Base-by-base conservation (phyloP, 2,113 vertebrate species). In the Vidua chalybeata region DNA sequence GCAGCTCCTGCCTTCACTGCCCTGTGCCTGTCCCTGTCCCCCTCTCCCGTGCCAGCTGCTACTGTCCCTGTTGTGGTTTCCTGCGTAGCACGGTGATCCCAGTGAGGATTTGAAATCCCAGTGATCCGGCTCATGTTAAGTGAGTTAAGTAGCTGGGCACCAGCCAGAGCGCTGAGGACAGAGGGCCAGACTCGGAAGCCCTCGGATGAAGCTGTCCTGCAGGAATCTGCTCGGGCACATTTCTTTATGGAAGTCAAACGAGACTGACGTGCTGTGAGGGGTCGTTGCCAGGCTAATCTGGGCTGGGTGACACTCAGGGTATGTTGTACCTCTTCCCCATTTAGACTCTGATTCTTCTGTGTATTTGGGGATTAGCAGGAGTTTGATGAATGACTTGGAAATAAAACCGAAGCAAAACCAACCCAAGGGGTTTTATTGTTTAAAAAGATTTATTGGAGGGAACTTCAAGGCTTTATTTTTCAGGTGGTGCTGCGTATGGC, bases 361-460 rank as follows among this genome's bases (percentile, higher is more conserved):
- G 48, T 78, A 3, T 89, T 83, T 77, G 79, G 79, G 79, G 82
- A 80, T 96, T 93, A 93, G 67, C 35, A 43, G 52, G 46, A 74
- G 76, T 68, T 87, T 74, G 91, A 63, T 58, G 86, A 89, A 77
- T 54, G 73, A 68, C 85, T 81, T 74, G 19, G 11, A 88, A 93
- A 68, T 71, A 89, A 87, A 92, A 77, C 76, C 75, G 54, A 93
- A 91, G 52, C 61, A 83, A 85, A 87, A 73, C 41, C 43, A 88
- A 37, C 45, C 22, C n/a, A 15, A 79, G 87, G 51, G 39, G 21
- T 67, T 92, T 90, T 87, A 63, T 81, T 88, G 56, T 48, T 72
- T 84, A 14, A 51, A 79, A 84, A 48, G 58, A 54, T 75, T 91
- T 21, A 23, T 43, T 48, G 48, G 68, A 75, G 35, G 76, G 69